Base-by-base conservation (phyloP, 2,797 vertebrate species). In the Schizothorax lantsangensis region DNA sequence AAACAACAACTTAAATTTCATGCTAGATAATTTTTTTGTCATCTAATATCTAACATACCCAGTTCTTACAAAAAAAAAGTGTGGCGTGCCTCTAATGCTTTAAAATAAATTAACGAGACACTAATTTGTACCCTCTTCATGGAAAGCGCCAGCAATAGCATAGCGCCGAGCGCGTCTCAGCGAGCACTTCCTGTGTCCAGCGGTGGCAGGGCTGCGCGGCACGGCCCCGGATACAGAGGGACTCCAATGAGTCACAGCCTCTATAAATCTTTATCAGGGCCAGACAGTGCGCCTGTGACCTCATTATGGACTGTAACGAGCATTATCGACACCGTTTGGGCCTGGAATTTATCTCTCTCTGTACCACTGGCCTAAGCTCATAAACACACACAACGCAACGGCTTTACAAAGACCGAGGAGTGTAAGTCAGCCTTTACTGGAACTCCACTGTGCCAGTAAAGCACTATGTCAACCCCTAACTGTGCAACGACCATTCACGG, bases 261-360 rank as follows among this genome's bases (percentile, higher is more conserved):
- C 88, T 92, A 92, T 95, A 95, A 95, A 95, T 95, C 94, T 95
- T 93, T 90, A 95, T 94, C 91, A 89, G 89, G 89, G 91, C 49
- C 86, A 90, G 93, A 94, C 91, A 68, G 80, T 86, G 91, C 54
- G 90, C 91, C 92, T 92, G 91, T 94, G 94, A 95, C 94, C 94
- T 94, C 93, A 94, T 95, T 95, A 95, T 88, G 8, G 89, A 85
- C 83, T 85, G 90, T 94, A 94, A 94, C 92, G 88, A 92, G 92
- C 81, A 83, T 91, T 93, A 93, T 94, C 91, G 91, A 91, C 92
- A 90, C 87, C 90, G 80, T 90, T 93, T 89, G 89, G 79, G 71
- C 66, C 83, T 36, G 85, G 91, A 92, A 95, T 95, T 94, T 94
- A 94, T 94, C 91, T 90, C 68, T 91, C 84, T 74, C 83, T 85